Percentiles rank a stretch among this genome's conserved stretches.
phyloP scores from a whole-genome alignment of 2,797 vertebrate genomes.

The Lithobates sylvaticus region DNA sequence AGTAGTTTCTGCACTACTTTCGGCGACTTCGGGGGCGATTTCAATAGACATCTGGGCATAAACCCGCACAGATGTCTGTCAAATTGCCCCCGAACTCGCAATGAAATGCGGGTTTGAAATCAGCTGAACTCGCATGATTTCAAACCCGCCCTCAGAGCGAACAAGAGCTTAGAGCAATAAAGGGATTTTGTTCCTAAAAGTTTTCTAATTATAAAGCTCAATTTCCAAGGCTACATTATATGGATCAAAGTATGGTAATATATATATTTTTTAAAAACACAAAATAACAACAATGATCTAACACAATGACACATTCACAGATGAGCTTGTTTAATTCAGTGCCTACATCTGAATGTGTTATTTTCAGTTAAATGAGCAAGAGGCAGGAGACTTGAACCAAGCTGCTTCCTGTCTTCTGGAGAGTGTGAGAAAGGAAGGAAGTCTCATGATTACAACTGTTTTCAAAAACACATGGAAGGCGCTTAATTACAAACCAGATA shows the following conservation, averaged over 20 bases:
- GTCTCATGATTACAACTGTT: constrained; percentile 37
- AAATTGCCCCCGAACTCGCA: too few relatives aligned
- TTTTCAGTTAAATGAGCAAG: background rate
- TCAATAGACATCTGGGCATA: too few relatives aligned
- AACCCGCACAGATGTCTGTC: too few relatives aligned
- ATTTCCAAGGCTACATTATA: background rate
- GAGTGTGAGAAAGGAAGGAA: constrained; percentile 34
- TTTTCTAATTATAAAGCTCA: too few relatives aligned
- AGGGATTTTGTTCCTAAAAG: too few relatives aligned
- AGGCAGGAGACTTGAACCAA: background rate
- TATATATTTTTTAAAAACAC: background rate
- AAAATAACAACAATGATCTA: background rate
- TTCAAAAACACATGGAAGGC: constrained; percentile 31
- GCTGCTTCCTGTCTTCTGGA: constrained; percentile 32
- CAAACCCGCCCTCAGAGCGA: too few relatives aligned
- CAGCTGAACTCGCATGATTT: too few relatives aligned
- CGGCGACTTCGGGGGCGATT: too few relatives aligned
- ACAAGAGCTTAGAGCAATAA: too few relatives aligned
- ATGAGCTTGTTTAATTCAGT: too few relatives aligned
- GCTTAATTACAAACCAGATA: constrained; percentile 6
- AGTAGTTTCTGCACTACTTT: too few relatives aligned
- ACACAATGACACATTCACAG: background rate
- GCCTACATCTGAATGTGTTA: background rate
- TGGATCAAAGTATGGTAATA: background rate
- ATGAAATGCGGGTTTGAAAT: too few relatives aligned